Conservation (phyloP, 1,140 invertebrate genomes). For the Heterodera schachtii region DNA sequence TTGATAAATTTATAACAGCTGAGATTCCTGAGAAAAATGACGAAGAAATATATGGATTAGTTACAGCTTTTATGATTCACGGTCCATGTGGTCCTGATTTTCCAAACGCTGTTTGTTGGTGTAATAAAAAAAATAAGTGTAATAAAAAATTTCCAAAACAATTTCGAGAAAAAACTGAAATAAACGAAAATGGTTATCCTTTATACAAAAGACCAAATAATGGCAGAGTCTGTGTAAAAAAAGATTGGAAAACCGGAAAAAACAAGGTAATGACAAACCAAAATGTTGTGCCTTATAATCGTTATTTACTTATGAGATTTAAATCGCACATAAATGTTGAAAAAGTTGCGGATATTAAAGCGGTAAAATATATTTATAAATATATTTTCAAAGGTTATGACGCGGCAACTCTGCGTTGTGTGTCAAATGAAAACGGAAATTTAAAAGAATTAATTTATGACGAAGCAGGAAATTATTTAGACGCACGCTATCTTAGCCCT, state of each 20-base stretch:
- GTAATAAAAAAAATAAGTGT: not conserved
- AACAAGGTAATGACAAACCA: constrained; percentile 3
- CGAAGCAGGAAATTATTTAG: constrained; percentile 22
- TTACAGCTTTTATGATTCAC: constrained; percentile 4
- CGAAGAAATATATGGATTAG: not conserved
- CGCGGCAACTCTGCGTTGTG: not conserved
- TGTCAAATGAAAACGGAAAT: constrained; percentile 1
- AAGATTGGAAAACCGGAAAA: constrained; percentile 26
- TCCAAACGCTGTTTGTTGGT: constrained; percentile 22
- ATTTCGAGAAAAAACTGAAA: too few relatives aligned
- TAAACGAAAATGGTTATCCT: too few relatives aligned
- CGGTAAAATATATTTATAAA: constrained; percentile 26
- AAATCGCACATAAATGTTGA: not conserved
- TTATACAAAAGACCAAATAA: too few relatives aligned
- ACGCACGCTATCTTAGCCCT: constrained; percentile 19
- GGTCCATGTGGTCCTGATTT: not conserved
- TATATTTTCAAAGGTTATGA: constrained; percentile 36
- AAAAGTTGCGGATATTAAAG: too few relatives aligned
- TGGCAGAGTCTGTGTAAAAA: not conserved
- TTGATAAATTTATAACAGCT: constrained; percentile 13
- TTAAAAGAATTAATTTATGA: constrained; percentile 25
- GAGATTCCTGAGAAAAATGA: constrained; percentile 1
- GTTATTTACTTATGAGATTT: too few relatives aligned
- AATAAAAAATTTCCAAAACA: constrained; percentile 13
- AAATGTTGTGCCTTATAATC: too few relatives aligned